Conservation (phyloP, 2,797 vertebrate species). For the Lates japonicus region DNA sequence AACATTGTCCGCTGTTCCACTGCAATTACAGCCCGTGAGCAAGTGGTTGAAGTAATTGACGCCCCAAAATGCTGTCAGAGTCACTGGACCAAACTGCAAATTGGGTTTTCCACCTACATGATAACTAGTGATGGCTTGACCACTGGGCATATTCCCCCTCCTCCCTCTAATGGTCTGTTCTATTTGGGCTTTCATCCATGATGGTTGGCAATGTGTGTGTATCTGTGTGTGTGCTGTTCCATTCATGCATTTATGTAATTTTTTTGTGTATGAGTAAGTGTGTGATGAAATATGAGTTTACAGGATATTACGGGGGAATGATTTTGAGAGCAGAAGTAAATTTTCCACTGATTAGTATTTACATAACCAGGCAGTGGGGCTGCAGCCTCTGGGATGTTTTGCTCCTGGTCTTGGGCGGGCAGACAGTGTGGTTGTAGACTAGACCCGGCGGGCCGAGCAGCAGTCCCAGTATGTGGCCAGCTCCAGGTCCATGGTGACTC, state of each 20-base stretch:
- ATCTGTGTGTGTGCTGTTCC: slow-evolving; percentile 2
- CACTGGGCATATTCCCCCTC: slow-evolving; percentile 57
- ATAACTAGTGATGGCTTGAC: slow-evolving; percentile 72
- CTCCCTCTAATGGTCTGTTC: slow-evolving; percentile 53
- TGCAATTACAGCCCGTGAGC: slow-evolving; percentile 84
- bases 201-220: slow-evolving; percentile 29
- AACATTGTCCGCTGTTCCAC: slow-evolving; percentile 82
- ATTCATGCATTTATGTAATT: slow-evolving; percentile 1
- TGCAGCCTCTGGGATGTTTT: slow-evolving; percentile 38
- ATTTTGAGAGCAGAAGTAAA: slow-evolving; percentile 42
- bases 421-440: slow-evolving; percentile 17
- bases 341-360: slow-evolving; percentile 27
- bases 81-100: slow-evolving; percentile 73
- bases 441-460: slow-evolving; percentile 53
- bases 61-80: slow-evolving; percentile 76
- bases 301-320: slow-evolving; percentile 21
- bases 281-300: slow-evolving; percentile 35
- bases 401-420: slow-evolving; percentile 27
- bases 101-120: slow-evolving; percentile 72
- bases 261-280: slow-evolving; percentile 1
- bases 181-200: slow-evolving; percentile 56
- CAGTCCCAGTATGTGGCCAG: slow-evolving; percentile 47
- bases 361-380: slow-evolving; percentile 17
- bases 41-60: slow-evolving; percentile 84
- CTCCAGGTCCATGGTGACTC: slow-evolving; percentile 48